Percentiles rank a stretch among this genome's conserved stretches.
These are phyloP conservation scores for Discoglossus pictus DNA, from an alignment of 2,797 vertebrate genomes.

Conservation along the genomic window DNA sequence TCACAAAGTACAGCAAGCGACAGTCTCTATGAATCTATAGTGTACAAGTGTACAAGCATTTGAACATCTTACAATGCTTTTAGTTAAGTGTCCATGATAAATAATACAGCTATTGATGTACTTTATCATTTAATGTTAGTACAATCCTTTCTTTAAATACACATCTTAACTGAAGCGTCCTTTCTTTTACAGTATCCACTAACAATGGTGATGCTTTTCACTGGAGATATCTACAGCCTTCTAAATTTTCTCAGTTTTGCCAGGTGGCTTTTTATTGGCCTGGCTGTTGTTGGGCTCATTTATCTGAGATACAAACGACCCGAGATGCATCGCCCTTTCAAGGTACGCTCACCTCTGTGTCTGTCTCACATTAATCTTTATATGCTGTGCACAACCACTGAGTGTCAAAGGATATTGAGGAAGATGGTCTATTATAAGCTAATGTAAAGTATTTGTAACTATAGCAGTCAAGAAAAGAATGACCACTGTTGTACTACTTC, in stretches of 20 bases:
- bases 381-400: constrained; percentile 7
- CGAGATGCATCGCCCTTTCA: constrained; percentile 92
- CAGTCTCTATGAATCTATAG: neutral
- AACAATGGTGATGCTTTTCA: constrained; percentile 90
- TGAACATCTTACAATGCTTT: neutral
- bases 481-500: neutral
- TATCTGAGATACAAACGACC: constrained; percentile 90
- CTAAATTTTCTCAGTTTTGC: constrained; percentile 97
- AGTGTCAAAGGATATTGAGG: constrained; percentile 34
- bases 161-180: constrained; percentile 24
- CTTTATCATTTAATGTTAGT: neutral
- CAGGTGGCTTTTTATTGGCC: constrained; percentile 95
- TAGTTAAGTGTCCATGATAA: neutral
- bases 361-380: constrained; percentile 59
- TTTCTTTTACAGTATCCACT: constrained; percentile 81
- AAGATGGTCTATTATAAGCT: constrained; percentile 22
- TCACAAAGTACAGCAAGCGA: neutral
- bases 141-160: neutral
- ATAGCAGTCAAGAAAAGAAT: constrained; percentile 4
- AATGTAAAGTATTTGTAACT: constrained; percentile 18
- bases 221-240: constrained; percentile 90
- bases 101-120: neutral
- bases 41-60: neutral
- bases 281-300: constrained; percentile 89
- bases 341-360: constrained; percentile 73